Evolutionary conservation across 2,888 invertebrate genomes (phyloP).

Genomic region (Allolobophora icterica): DNA sequence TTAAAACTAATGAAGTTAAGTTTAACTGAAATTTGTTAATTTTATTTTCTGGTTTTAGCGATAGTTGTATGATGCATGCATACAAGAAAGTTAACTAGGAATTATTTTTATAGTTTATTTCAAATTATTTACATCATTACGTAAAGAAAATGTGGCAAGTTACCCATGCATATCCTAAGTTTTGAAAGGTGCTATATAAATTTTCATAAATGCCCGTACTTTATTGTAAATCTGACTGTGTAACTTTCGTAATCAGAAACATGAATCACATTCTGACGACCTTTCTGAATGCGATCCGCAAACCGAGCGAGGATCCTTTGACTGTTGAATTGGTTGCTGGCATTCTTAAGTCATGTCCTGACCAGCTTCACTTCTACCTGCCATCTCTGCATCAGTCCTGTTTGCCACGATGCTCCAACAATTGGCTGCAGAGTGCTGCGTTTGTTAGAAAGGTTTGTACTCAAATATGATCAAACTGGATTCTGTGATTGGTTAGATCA

Average conservation of each 20-base stretch:
- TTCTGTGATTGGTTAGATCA: neutral
- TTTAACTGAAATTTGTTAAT: neutral
- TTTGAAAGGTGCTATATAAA: neutral
- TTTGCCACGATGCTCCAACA: slow-evolving; percentile 50
- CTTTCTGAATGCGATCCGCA: slow-evolving; percentile 40
- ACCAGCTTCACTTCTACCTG: slow-evolving; percentile 55
- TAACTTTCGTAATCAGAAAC: slow-evolving; percentile 41
- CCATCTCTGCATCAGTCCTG: slow-evolving; percentile 50
- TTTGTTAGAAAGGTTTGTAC: slow-evolving; percentile 54
- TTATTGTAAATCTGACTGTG: neutral
- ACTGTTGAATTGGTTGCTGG: slow-evolving; percentile 51
- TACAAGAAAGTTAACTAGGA: neutral
- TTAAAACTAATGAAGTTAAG: neutral
- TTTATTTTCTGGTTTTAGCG: neutral
- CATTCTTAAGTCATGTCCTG: slow-evolving; percentile 55
- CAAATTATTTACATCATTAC: neutral
- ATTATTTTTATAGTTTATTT: neutral
- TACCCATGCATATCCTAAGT: neutral
- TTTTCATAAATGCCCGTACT: neutral
- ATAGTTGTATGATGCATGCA: neutral
- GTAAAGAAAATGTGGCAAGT: neutral
- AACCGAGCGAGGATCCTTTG: slow-evolving; percentile 44
- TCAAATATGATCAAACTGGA: neutral
- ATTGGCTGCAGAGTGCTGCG: slow-evolving; percentile 52
- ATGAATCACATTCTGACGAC: slow-evolving; percentile 46